phyloP scores from a whole-genome alignment of 2,113 vertebrate species.

The Dipodomys ordii region DNA sequence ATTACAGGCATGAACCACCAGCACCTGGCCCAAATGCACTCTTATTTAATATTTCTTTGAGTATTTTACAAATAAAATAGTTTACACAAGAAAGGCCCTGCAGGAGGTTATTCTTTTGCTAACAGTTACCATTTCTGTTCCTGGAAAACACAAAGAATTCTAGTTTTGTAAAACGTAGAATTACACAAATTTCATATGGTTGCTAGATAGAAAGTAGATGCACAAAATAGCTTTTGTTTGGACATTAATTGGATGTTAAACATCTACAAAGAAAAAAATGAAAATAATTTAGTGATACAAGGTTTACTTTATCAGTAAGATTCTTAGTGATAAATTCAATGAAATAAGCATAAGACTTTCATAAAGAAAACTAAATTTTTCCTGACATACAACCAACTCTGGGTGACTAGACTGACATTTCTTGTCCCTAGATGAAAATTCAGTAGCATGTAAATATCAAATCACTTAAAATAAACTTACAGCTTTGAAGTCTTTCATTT shows the following conservation, averaged over 20 bases:
- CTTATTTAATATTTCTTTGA: background rate
- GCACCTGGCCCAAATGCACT: too few species aligned
- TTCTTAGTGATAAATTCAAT: background rate
- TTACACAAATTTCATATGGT: too few species aligned
- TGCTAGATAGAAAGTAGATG: too few species aligned
- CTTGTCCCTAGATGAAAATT: slow-evolving; percentile 10
- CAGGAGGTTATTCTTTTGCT: too few species aligned
- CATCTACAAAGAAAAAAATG: background rate
- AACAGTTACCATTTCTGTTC: too few species aligned
- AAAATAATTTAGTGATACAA: background rate
- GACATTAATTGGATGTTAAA: background rate
- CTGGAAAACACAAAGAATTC: too few species aligned
- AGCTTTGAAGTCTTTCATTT: slow-evolving; percentile 24
- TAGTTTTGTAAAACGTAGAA: too few species aligned
- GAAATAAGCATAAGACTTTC: background rate
- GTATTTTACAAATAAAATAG: background rate
- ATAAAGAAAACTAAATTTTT: background rate
- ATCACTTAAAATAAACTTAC: background rate
- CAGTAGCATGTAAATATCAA: background rate
- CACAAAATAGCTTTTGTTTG: background rate
- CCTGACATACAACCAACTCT: background rate
- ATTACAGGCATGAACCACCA: too few species aligned
- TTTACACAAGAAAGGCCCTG: too few species aligned
- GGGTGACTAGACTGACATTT: background rate
- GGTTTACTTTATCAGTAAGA: too few species aligned